A percentile compares a stretch with the other conserved stretches of the same genome.
Evolutionary conservation across 1,140 invertebrate genomes (phyloP).

Genomic region (Dendrolimus punctatus): DNA sequence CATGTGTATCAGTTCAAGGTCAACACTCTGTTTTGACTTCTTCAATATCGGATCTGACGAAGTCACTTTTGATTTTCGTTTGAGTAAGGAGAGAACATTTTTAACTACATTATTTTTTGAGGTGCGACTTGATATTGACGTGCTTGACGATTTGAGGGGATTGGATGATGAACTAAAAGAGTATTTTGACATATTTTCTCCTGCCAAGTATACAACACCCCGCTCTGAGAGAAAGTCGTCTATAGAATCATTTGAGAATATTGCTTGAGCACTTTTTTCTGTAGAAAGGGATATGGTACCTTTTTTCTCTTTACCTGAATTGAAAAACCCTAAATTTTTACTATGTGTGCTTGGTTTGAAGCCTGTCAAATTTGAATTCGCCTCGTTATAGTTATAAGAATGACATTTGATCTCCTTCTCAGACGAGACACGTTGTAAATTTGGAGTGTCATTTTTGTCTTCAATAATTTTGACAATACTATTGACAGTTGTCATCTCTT

Average conservation of each 20-base stretch:
- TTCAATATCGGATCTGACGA: conserved; percentile 41
- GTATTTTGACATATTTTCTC: conserved; percentile 47
- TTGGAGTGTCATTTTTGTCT: conserved; percentile 12
- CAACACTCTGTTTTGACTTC: conserved; percentile 22
- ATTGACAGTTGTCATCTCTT: conserved; percentile 9
- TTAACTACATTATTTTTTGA: conserved; percentile 46
- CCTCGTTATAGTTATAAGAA: conserved; percentile 25
- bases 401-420: conserved; percentile 46
- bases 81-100: conserved; percentile 34
- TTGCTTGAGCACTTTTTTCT: conserved; percentile 42
- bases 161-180: conserved; percentile 29
- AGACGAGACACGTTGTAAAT: conserved; percentile 20
- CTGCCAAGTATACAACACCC: conserved; percentile 32
- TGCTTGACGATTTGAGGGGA: conserved; percentile 20
- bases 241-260: conserved; percentile 53
- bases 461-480: conserved; percentile 12
- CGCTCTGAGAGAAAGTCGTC: conserved; percentile 50
- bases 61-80: conserved; percentile 26
- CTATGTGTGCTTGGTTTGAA: conserved; percentile 13
- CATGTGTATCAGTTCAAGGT: conserved; percentile 48
- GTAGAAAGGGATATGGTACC: conserved; percentile 21
- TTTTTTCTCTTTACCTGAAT: conserved; percentile 16
- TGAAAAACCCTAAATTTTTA: conserved; percentile 14
- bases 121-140: conserved; percentile 35
- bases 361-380: conserved; percentile 11